Percentiles rank a stretch among this genome's conserved stretches.
These are phyloP conservation scores for Panthera tigris DNA, from an alignment of 2,113 vertebrate genomes.

Conservation along the genomic window DNA sequence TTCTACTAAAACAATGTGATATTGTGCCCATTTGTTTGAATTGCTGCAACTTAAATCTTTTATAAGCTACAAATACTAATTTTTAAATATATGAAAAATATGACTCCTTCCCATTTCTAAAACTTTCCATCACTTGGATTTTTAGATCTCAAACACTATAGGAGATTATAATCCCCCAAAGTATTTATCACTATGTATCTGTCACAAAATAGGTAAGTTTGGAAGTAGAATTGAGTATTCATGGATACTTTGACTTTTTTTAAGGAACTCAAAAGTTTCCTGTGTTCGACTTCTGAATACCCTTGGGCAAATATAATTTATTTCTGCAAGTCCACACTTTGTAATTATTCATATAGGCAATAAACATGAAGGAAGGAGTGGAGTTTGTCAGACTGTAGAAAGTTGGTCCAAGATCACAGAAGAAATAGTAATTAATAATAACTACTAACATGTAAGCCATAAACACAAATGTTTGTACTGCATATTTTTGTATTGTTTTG, in stretches of 20 bases:
- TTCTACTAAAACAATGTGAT: not conserved
- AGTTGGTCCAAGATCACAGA: not conserved
- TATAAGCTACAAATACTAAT: not conserved
- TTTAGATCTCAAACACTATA: not conserved
- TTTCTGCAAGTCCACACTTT: not conserved
- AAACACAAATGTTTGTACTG: not conserved
- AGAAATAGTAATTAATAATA: not conserved
- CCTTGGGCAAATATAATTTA: not conserved
- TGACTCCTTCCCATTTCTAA: not conserved
- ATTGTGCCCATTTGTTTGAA: not conserved
- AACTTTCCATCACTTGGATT: not conserved
- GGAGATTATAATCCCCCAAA: not conserved
- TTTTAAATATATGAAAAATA: not conserved
- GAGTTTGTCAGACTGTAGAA: not conserved
- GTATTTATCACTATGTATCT: not conserved
- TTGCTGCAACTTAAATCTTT: not conserved
- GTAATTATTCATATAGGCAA: not conserved
- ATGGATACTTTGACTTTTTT: not conserved
- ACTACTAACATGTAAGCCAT: not conserved
- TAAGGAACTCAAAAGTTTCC: not conserved
- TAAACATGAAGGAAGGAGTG: not conserved
- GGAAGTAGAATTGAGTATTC: not conserved
- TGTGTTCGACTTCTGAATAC: not conserved
- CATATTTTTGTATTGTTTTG: not conserved
- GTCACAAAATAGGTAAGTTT: not conserved